A percentile compares a stretch with the other conserved stretches of the same genome.
Conservation (phyloP, 1,140 invertebrate genomes). For the Lethocerus indicus region DNA sequence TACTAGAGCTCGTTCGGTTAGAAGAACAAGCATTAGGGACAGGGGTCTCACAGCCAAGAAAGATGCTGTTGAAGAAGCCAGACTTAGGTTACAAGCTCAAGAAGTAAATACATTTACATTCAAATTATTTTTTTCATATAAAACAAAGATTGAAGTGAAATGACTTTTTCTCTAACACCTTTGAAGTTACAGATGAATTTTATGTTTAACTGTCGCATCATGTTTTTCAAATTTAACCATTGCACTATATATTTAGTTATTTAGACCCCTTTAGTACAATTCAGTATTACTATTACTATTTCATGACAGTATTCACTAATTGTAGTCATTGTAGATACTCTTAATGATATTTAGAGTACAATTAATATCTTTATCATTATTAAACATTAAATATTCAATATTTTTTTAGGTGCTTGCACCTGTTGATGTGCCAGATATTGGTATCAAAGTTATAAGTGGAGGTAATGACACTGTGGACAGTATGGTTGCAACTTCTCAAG, state of each 20-base stretch:
- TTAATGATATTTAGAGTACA: neutral
- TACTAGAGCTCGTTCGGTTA: constrained; percentile 63
- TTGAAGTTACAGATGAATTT: too few relatives aligned
- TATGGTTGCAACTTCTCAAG: neutral
- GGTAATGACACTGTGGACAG: neutral
- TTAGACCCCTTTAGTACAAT: too few relatives aligned
- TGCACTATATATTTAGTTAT: too few relatives aligned
- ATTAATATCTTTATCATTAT: neutral
- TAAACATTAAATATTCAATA: neutral
- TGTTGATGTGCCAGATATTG: neutral
- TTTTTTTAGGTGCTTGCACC: neutral
- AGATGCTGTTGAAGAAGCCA: constrained; percentile 83
- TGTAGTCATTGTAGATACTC: too few relatives aligned
- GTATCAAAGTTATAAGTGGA: neutral
- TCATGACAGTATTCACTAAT: too few relatives aligned
- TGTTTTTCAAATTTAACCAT: too few relatives aligned
- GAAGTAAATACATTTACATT: too few relatives aligned
- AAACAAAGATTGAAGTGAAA: too few relatives aligned
- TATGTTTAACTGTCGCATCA: too few relatives aligned
- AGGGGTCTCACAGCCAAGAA: constrained; percentile 88
- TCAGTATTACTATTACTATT: too few relatives aligned
- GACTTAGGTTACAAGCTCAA: constrained; percentile 46
- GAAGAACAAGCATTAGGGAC: constrained; percentile 85
- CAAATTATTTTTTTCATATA: too few relatives aligned
- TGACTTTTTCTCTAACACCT: too few relatives aligned